These are phyloP conservation scores for Spongilla lacustris DNA, from an alignment of 37 sponge, comb jelly and placozoan species.

Conservation along the genomic window DNA sequence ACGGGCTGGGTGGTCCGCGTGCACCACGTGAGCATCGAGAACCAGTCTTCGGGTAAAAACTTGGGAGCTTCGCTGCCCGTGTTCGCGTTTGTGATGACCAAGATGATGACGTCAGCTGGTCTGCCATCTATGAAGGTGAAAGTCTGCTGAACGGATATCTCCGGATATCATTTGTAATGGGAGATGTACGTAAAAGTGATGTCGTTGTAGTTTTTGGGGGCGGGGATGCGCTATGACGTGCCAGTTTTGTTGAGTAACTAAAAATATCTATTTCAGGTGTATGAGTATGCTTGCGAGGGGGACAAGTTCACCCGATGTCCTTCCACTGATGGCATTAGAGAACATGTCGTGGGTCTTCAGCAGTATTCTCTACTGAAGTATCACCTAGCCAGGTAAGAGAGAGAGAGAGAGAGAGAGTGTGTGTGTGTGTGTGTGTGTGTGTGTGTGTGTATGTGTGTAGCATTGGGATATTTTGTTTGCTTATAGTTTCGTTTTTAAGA, in stretches of 20 bases:
- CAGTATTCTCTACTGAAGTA: slow-evolving; percentile 72
- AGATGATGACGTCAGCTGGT: slow-evolving; percentile 58
- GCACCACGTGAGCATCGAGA: slow-evolving; percentile 59
- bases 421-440: neutral
- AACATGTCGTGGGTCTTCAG: slow-evolving; percentile 60
- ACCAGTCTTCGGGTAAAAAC: neutral
- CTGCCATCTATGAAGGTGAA: slow-evolving; percentile 62
- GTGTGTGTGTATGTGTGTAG: too few species aligned
- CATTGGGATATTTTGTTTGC: too few species aligned
- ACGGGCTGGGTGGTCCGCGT: slow-evolving; percentile 83
- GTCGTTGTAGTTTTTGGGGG: neutral
- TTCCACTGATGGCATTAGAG: slow-evolving; percentile 31
- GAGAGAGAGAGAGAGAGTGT: neutral
- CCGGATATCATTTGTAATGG: too few species aligned
- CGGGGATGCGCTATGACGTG: too few species aligned
- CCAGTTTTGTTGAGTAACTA: too few species aligned
- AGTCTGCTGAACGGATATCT: neutral
- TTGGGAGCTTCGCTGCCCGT: slow-evolving; percentile 80
- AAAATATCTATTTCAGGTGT: too few species aligned
- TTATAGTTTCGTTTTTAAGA: too few species aligned
- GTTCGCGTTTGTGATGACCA: slow-evolving; percentile 87
- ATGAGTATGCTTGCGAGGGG: slow-evolving; percentile 56
- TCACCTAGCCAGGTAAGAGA: slow-evolving; percentile 61
- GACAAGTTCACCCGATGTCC: slow-evolving; percentile 63
- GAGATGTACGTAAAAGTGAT: too few species aligned